phyloP scores from a whole-genome alignment of 2,113 vertebrate species.

The Microcebus griseorufus region DNA sequence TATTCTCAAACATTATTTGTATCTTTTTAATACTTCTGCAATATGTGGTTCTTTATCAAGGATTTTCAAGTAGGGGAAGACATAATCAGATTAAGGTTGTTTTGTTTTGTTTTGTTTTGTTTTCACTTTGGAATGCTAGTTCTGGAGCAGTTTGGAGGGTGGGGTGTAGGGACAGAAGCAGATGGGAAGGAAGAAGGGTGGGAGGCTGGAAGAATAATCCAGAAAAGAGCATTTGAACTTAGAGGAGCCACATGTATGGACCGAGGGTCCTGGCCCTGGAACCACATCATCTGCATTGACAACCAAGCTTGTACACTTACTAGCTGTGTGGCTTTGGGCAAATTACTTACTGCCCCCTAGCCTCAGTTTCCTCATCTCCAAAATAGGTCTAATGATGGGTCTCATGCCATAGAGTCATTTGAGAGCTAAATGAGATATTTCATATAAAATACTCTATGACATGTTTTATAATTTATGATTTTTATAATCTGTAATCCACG shows the following conservation, averaged over 20 bases:
- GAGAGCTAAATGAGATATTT: neutral
- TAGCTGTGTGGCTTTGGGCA: neutral
- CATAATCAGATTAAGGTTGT: neutral
- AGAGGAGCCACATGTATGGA: neutral
- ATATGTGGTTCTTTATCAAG: neutral
- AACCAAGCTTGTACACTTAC: neutral
- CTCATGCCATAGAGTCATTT: neutral
- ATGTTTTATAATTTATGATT: neutral
- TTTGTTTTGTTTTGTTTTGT: neutral
- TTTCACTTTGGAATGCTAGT: neutral
- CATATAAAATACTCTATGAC: neutral
- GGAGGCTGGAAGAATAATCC: neutral
- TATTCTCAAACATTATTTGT: neutral
- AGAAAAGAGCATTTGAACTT: neutral
- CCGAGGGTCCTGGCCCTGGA: neutral
- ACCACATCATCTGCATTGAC: neutral
- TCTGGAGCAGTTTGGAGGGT: neutral
- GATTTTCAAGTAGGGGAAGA: neutral
- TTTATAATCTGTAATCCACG: neutral
- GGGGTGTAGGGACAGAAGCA: neutral
- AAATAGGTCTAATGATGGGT: neutral
- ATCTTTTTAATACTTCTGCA: neutral
- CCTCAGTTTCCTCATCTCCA: neutral
- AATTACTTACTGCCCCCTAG: too few relatives aligned
- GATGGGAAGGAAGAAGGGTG: neutral